Conservation (phyloP, 1,140 invertebrate species). For the Asbolus verrucosus region DNA sequence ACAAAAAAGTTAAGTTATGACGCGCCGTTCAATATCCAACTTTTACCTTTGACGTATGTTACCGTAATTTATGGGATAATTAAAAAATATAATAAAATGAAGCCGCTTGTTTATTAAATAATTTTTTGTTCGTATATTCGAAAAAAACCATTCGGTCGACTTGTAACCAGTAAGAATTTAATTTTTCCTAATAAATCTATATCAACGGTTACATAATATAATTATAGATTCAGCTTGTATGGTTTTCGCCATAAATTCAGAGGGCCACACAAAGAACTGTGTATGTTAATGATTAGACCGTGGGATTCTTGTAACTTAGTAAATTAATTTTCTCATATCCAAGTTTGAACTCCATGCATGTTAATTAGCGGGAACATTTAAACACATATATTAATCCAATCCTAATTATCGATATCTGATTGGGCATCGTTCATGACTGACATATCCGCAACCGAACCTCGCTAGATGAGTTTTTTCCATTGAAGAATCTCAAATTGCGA, state of each 20-base stretch:
- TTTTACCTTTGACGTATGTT: conserved; percentile 38
- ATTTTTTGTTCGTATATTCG: conserved; percentile 3
- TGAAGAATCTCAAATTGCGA: conserved; percentile 9
- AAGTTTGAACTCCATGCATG: conserved; percentile 34
- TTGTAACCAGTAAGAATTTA: background rate
- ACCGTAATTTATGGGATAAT: conserved; percentile 34
- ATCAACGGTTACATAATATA: conserved; percentile 34
- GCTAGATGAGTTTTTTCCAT: conserved; percentile 27
- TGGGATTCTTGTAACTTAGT: conserved; percentile 22
- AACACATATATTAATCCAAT: conserved; percentile 38
- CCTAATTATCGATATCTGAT: conserved; percentile 30
- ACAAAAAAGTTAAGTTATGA: conserved; percentile 31
- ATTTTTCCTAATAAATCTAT: conserved; percentile 30
- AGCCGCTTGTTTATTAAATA: conserved; percentile 33
- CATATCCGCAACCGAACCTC: conserved; percentile 25
- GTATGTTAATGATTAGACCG: conserved; percentile 37
- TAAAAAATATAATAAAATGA: conserved; percentile 35
- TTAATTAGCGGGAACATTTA: conserved; percentile 32
- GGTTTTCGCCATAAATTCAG: conserved; percentile 39
- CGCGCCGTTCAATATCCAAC: conserved; percentile 2
- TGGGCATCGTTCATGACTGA: conserved; percentile 15
- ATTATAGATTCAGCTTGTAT: conserved; percentile 38
- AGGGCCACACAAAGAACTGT: conserved; percentile 32
- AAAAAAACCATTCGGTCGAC: background rate
- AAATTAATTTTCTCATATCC: conserved; percentile 34